Evolutionary conservation across 2,888 invertebrate species (phyloP).

Genomic region (Mycalesis mineus): DNA sequence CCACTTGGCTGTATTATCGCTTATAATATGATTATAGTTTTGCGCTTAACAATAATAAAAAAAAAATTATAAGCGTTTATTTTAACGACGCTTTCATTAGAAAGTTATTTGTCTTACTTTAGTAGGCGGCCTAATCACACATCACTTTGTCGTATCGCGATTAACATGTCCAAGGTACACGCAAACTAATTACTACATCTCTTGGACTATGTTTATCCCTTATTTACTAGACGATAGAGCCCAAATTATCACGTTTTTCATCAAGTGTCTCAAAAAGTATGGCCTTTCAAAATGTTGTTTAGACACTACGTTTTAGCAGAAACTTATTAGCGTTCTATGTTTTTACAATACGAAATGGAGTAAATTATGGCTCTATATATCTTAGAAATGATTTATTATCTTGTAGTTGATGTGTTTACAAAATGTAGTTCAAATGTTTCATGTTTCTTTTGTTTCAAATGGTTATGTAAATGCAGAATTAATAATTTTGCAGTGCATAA

Average conservation of each 20-base stretch:
- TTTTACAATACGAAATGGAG: slow-evolving; percentile 13
- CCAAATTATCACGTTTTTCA: slow-evolving; percentile 5
- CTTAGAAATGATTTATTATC: slow-evolving; percentile 2
- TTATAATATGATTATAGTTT: too few relatives aligned
- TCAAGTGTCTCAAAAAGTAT: slow-evolving; percentile 5
- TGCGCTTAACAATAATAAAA: too few relatives aligned
- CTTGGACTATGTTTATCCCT: background rate
- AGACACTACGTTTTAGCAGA: slow-evolving; percentile 20
- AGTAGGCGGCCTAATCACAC: slow-evolving; percentile 35
- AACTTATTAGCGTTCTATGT: slow-evolving; percentile 16
- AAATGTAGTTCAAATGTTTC: background rate
- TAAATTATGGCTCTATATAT: slow-evolving; percentile 6
- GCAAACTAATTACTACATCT: slow-evolving; percentile 35
- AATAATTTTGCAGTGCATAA: too few relatives aligned
- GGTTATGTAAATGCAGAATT: background rate
- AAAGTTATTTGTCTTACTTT: background rate
- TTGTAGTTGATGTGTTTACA: background rate
- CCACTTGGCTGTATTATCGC: too few relatives aligned
- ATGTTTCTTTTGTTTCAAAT: background rate
- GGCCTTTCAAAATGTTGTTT: slow-evolving; percentile 22
- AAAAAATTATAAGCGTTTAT: too few relatives aligned
- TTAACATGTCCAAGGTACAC: slow-evolving; percentile 52
- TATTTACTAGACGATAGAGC: slow-evolving; percentile 11
- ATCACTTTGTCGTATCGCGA: slow-evolving; percentile 52
- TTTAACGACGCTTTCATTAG: background rate